Percentiles rank a stretch among this genome's conserved stretches.
These are phyloP conservation scores for Mantis religiosa DNA, from an alignment of 2,888 invertebrate genomes.

Conservation along the genomic window DNA sequence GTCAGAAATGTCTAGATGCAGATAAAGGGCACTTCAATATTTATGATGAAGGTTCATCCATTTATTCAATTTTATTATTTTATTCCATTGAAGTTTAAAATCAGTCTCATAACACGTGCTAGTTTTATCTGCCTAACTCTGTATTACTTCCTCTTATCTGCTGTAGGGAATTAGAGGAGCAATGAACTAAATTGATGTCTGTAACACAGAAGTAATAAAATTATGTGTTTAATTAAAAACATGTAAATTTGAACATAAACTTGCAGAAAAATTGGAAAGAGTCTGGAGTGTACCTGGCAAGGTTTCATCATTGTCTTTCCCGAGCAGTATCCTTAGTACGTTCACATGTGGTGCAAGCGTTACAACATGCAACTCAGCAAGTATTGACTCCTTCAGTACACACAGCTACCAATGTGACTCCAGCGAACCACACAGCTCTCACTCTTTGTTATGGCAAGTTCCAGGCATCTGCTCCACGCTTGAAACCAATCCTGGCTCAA, in stretches of 20 bases:
- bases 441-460: constrained; percentile 93
- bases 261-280: constrained; percentile 79
- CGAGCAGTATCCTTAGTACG: constrained; percentile 76
- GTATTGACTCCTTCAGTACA: constrained; percentile 48
- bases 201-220: too few species aligned
- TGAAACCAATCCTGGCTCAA: constrained; percentile 74
- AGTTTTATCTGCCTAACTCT: too few species aligned
- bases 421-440: constrained; percentile 61
- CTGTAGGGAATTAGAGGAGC: too few species aligned
- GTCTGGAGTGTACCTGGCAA: constrained; percentile 72
- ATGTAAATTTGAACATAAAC: neutral
- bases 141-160: too few species aligned
- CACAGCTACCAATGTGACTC: constrained; percentile 33
- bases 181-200: too few species aligned
- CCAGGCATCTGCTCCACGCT: constrained; percentile 83
- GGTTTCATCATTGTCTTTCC: constrained; percentile 79
- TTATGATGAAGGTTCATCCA: too few species aligned
- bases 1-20: too few species aligned
- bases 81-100: too few species aligned
- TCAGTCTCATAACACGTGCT: too few species aligned
- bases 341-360: constrained; percentile 69
- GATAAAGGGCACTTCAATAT: too few species aligned
- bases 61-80: too few species aligned
- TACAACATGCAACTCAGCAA: constrained; percentile 76
- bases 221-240: too few species aligned